Evolutionary conservation across 2,888 invertebrate genomes (phyloP).

Genomic region (Tineola bisselliella): DNA sequence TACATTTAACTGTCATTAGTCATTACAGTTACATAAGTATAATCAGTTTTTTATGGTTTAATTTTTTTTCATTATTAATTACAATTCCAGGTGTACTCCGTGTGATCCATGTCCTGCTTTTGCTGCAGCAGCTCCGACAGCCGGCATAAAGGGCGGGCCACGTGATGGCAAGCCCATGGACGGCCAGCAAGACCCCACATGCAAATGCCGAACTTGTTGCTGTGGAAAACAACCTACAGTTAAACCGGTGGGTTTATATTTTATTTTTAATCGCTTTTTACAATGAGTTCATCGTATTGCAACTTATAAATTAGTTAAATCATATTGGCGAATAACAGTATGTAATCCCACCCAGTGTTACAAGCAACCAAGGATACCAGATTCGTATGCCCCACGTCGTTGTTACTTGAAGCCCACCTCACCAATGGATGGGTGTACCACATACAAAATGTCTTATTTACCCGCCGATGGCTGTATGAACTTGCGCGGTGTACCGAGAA

Average conservation of each 20-base stretch:
- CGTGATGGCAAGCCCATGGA: conserved; percentile 37
- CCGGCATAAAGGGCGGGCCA: conserved; percentile 42
- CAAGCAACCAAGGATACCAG: conserved; percentile 67
- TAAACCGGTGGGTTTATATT: conserved; percentile 36
- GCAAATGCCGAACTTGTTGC: conserved; percentile 48
- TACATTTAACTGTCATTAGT: too few relatives aligned
- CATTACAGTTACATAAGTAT: too few relatives aligned
- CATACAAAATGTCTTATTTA: conserved; percentile 73
- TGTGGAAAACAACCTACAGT: conserved; percentile 41
- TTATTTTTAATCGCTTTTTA: neutral
- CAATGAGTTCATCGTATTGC: too few relatives aligned
- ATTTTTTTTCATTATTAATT: too few relatives aligned
- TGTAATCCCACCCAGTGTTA: conserved; percentile 37
- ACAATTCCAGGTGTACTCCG: conserved; percentile 15
- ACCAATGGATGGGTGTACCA: conserved; percentile 69
- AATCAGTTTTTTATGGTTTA: too few relatives aligned
- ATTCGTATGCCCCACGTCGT: conserved; percentile 65
- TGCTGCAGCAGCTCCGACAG: conserved; percentile 39
- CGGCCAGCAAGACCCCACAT: conserved; percentile 34
- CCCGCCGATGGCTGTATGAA: conserved; percentile 52
- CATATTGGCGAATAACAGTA: too few relatives aligned
- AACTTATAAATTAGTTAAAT: too few relatives aligned
- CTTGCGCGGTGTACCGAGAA: conserved; percentile 41
- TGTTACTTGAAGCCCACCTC: conserved; percentile 67
- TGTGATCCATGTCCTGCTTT: conserved; percentile 45